A percentile compares a stretch with the other conserved stretches of the same genome.
phyloP scores from a whole-genome alignment of 23 tunicate genomes.

The Halocynthia aurantium region DNA sequence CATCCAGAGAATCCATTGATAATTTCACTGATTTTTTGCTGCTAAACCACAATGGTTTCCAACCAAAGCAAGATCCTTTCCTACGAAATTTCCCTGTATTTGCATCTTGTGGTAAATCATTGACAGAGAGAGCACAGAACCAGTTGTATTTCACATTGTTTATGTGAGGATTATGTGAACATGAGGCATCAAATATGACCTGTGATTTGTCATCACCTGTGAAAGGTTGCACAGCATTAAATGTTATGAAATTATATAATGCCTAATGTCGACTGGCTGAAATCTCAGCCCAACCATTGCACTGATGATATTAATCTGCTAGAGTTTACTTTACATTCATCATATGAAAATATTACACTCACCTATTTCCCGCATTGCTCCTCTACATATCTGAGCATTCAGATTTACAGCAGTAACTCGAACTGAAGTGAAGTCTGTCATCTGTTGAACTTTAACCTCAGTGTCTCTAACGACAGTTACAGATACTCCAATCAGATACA shows the following conservation, averaged over 20 bases:
- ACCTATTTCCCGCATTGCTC: constrained; percentile 8
- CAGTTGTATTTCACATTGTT: background rate
- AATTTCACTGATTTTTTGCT: background rate
- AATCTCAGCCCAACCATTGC: no score
- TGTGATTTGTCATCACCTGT: background rate
- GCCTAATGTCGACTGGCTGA: background rate
- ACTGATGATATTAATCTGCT: background rate
- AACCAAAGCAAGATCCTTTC: constrained; percentile 7
- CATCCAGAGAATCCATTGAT: background rate
- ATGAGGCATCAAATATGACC: background rate
- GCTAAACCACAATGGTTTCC: background rate
- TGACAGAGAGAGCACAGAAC: background rate
- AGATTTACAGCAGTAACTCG: background rate
- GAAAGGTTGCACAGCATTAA: background rate
- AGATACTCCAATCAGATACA: background rate
- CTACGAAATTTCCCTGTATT: background rate
- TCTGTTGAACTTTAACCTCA: background rate
- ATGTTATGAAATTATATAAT: background rate
- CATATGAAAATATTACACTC: no score
- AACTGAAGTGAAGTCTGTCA: background rate
- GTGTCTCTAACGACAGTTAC: background rate
- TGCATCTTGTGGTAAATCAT: constrained; percentile 1
- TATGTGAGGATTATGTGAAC: background rate
- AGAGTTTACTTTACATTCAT: background rate
- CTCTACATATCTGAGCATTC: constrained; percentile 12